Conservation (phyloP, 2,888 invertebrate genomes). For the Fragum whitleyi region DNA sequence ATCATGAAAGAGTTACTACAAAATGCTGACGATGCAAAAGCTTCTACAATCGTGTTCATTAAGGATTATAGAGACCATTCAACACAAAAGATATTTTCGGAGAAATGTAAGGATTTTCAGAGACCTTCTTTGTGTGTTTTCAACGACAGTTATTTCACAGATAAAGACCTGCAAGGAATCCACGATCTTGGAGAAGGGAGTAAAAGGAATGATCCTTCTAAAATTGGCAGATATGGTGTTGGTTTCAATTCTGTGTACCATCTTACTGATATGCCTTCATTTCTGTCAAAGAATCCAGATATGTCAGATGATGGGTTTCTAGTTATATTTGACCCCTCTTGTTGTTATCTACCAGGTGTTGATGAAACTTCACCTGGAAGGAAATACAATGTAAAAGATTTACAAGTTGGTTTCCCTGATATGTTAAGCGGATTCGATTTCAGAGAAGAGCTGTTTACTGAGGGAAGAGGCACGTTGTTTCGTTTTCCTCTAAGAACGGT, state of each 20-base stretch:
- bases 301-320: slow-evolving; percentile 69
- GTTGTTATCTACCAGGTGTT: slow-evolving; percentile 71
- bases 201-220: slow-evolving; percentile 73
- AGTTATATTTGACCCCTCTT: slow-evolving; percentile 81
- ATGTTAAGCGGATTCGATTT: slow-evolving; percentile 61
- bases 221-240: slow-evolving; percentile 78
- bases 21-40: slow-evolving; percentile 83
- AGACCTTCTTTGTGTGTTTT: slow-evolving; percentile 77
- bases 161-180: slow-evolving; percentile 73
- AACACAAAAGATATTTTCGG: slow-evolving; percentile 46
- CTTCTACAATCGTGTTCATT: slow-evolving; percentile 80
- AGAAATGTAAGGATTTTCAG: slow-evolving; percentile 71
- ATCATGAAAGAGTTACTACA: slow-evolving; percentile 83
- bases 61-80: slow-evolving; percentile 73
- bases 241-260: slow-evolving; percentile 80
- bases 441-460: slow-evolving; percentile 39
- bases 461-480: slow-evolving; percentile 58
- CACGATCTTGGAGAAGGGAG: slow-evolving; percentile 75
- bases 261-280: slow-evolving; percentile 77
- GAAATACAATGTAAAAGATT: slow-evolving; percentile 43
- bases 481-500: slow-evolving; percentile 64
- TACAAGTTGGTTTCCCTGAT: slow-evolving; percentile 53
- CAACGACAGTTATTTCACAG: slow-evolving; percentile 72
- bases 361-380: slow-evolving; percentile 54
- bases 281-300: slow-evolving; percentile 67